Percentiles rank a stretch among this genome's conserved stretches.
These are phyloP conservation scores for Portunus trituberculatus DNA, from an alignment of 1,140 invertebrate genomes.

Conservation along the genomic window DNA sequence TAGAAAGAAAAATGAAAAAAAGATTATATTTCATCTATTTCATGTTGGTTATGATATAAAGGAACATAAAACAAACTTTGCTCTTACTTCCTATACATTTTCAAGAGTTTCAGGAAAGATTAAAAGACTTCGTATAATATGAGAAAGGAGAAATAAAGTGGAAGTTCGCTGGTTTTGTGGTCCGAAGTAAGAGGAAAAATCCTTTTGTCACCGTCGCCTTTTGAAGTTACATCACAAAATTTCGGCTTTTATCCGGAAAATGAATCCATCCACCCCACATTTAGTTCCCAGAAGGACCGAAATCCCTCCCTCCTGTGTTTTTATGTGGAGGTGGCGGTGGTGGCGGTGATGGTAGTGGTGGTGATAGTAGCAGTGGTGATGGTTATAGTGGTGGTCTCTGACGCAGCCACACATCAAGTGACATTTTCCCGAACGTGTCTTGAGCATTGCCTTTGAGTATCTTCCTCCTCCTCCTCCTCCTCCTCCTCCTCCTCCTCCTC, in stretches of 20 bases:
- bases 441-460: not conserved
- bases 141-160: not conserved
- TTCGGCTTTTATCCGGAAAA: not conserved
- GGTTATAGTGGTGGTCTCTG: not conserved
- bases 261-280: not conserved
- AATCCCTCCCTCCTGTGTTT: not conserved
- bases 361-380: not conserved
- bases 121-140: not conserved
- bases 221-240: slow-evolving; percentile 14
- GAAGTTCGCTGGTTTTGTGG: not conserved
- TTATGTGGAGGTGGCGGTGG: not conserved
- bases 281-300: not conserved
- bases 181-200: not conserved
- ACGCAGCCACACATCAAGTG: too few species aligned
- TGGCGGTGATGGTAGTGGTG: not conserved
- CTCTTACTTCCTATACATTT: not conserved
- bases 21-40: too few species aligned
- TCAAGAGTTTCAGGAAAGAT: not conserved
- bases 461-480: not conserved
- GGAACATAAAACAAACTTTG: too few species aligned
- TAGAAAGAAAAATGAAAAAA: too few species aligned
- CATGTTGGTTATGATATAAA: too few species aligned
- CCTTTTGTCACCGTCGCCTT: not conserved
- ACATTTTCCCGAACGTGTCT: not conserved
- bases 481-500: not conserved